Evolutionary conservation across 2,888 invertebrate species (phyloP), one percentile per base, ranked within the genome.

Genomic region (Pandemis cinnamomeana): DNA sequence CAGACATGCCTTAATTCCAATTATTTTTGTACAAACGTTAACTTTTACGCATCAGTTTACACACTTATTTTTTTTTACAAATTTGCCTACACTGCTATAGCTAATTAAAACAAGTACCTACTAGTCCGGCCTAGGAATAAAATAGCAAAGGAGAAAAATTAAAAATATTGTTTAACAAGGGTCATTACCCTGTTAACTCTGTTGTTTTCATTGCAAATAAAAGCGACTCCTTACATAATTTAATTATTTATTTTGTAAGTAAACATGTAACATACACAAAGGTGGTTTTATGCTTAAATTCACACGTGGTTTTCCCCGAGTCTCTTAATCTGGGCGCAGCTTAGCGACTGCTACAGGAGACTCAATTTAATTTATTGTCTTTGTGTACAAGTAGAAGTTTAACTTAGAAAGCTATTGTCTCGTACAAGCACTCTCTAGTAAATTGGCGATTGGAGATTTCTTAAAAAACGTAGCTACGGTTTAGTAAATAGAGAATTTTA

Each of bases 301-400:
- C 84, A 80, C 86, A 83, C 86, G 87, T 85, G 88, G 88, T 87
- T 86, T 84, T 82, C 79, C 79, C 79, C 77, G 80, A 84, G 84
- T 81, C 82, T 80, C 82, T 83, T 88, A 89, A 90, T 89, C 89
- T 86, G 84, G 82, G 79, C 77, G 78, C 82, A 82, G 86, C 86
- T 89, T 86, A 89, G 84, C 84, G 86, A 80, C 80, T 85, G 83
- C 84, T 84, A 76, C 69, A 53, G 81, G 80, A 82, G 82, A 83
- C 83, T 87, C 83, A 82, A 84, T 87, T 88, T 88, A 88, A 89
- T 89, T 89, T 89, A 90, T 87, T 87, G 87, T 87, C 87, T 89
- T 86, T 89, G 86, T 86, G 84, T 82, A 80, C 83, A 83, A 84
- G 85, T 82, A 82, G 81, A 80, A 82, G 80, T 81, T 80, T 81